Evolutionary conservation across 2,888 invertebrate species (phyloP), one percentile per base, ranked within the genome.

Genomic region (Exocentrus adspersus): DNA sequence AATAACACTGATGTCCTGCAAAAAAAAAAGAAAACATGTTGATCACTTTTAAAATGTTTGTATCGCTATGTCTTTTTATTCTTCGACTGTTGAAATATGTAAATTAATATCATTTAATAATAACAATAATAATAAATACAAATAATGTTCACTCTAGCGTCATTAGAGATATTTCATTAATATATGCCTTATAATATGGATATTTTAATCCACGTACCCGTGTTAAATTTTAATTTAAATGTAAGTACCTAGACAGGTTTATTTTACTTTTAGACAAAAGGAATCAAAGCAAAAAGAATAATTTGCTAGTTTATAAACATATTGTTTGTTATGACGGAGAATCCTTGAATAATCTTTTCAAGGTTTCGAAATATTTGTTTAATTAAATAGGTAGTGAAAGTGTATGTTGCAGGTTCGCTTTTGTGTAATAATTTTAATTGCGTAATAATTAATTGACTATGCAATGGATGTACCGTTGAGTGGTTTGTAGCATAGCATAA

Each of bases 1-100:
- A 97, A 96, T 73, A 97, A 86, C 76, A 97, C 95, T 1, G 95
- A 95, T 7, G 95, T 95, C 81, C 93, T 92, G 87, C 0, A 87
- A 86, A 75, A 68, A 64, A 77, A 71, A 68, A 67, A 54, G 48
- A 43, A 42, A 12, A n/a, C n/a, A n/a, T n/a, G n/a, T n/a, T n/a
- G n/a, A n/a, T n/a, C n/a, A n/a, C n/a, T n/a, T n/a, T n/a, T n/a
- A n/a, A n/a, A n/a, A n/a, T n/a, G n/a, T n/a, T n/a, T n/a, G n/a
- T n/a, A n/a, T n/a, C n/a, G n/a, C n/a, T n/a, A n/a, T n/a, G n/a
- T n/a, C n/a, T n/a, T n/a, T n/a, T n/a, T n/a, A n/a, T n/a, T n/a
- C n/a, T n/a, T n/a, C n/a, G n/a, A n/a, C n/a, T n/a, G n/a, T n/a
- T n/a, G n/a, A n/a, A n/a, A n/a, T n/a, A n/a, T n/a, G n/a, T n/a